A percentile compares a stretch with the other conserved stretches of the same genome.
phyloP scores from a whole-genome alignment of 2,888 invertebrate genomes.

The Drosophila lutescens region DNA sequence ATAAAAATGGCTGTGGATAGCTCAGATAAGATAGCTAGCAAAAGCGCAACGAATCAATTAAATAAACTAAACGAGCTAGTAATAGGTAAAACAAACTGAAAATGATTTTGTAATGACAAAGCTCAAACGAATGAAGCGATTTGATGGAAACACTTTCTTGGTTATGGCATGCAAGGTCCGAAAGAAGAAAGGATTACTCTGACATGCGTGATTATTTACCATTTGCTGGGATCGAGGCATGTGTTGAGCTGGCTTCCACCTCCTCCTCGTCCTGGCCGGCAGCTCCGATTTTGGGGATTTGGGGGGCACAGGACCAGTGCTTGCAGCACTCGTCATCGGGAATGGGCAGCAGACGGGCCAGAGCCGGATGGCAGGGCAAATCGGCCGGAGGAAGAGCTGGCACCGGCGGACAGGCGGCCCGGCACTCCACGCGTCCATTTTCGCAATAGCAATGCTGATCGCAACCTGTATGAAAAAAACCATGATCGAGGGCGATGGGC shows the following conservation, averaged over 20 bases:
- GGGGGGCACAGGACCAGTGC: conserved; percentile 88
- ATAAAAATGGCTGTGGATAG: conserved; percentile 34
- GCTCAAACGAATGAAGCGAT: conserved; percentile 16
- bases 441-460: conserved; percentile 94
- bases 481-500: conserved; percentile 7
- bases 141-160: conserved; percentile 14
- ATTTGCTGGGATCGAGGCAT: conserved; percentile 41
- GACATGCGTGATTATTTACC: conserved; percentile 69
- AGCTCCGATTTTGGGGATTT: conserved; percentile 75
- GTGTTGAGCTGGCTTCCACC: conserved; percentile 11
- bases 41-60: conserved; percentile 43
- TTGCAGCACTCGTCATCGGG: conserved; percentile 93
- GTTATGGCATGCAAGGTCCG: conserved; percentile 42
- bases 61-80: conserved; percentile 1
- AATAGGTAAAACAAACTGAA: conserved; percentile 7
- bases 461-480: conserved; percentile 86
- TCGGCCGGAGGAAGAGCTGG: conserved; percentile 90
- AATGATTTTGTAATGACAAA: conserved; percentile 17
- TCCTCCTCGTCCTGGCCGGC: conserved; percentile 41
- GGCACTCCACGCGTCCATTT: conserved; percentile 93
- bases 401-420: conserved; percentile 91
- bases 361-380: conserved; percentile 89
- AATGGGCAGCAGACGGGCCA: conserved; percentile 87
- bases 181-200: conserved; percentile 8
- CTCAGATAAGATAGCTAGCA: conserved; percentile 46